These are phyloP conservation scores for Xestoiulus laeticollis DNA, from an alignment of 2,888 invertebrate genomes.

Conservation along the genomic window DNA sequence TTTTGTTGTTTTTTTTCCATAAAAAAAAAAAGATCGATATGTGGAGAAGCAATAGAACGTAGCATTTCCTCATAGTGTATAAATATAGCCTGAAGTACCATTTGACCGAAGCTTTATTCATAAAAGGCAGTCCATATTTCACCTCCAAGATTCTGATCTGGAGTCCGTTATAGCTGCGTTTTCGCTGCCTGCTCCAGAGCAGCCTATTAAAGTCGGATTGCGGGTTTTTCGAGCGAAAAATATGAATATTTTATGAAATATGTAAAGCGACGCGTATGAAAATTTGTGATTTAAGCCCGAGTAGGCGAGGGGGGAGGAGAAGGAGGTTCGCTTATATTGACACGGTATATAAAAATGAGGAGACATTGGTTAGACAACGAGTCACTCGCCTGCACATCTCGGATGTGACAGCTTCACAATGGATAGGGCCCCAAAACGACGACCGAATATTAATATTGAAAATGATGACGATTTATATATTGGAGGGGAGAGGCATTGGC, in stretches of 20 bases:
- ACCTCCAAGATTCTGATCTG: not conserved
- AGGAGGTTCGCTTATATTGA: constrained; percentile 15
- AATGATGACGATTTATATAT: constrained; percentile 17
- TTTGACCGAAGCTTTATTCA: constrained; percentile 35
- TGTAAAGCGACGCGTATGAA: constrained; percentile 45
- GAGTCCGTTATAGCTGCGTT: not conserved
- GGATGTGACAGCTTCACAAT: not conserved
- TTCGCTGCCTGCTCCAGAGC: not conserved
- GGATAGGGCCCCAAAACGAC: not conserved
- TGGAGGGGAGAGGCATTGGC: not conserved
- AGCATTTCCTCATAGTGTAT: not conserved
- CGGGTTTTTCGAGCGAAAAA: constrained; percentile 20
- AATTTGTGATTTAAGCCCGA: constrained; percentile 47
- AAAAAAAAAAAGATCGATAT: not conserved
- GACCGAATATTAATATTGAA: constrained; percentile 15
- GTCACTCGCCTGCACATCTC: not conserved
- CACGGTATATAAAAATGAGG: not conserved
- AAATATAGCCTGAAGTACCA: constrained; percentile 4
- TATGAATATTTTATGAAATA: constrained; percentile 47
- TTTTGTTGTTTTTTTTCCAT: not conserved
- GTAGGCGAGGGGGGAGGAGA: not conserved
- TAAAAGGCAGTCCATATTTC: constrained; percentile 36
- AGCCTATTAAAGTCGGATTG: constrained; percentile 34
- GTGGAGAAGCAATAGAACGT: not conserved
- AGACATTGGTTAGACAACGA: constrained; percentile 16